These are phyloP conservation scores for Metellina segmentata DNA, from an alignment of 2,888 invertebrate genomes.

Conservation along the genomic window DNA sequence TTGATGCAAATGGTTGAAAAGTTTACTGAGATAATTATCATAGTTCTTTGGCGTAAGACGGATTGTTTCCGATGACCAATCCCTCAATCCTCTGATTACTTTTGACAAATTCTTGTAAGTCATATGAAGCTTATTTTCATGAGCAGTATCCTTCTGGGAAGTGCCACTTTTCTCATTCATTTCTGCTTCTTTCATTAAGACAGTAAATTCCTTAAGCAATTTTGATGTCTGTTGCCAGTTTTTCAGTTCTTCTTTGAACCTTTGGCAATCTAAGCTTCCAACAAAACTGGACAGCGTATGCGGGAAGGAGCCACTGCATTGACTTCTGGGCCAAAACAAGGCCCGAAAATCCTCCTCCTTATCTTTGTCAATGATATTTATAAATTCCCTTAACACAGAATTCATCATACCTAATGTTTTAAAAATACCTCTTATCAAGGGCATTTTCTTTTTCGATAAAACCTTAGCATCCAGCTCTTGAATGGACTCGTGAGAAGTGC, in stretches of 20 bases:
- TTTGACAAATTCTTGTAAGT: slow-evolving; percentile 66
- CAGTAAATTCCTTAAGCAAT: slow-evolving; percentile 41
- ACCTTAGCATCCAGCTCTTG: slow-evolving; percentile 50
- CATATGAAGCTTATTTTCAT: slow-evolving; percentile 67
- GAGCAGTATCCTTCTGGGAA: slow-evolving; percentile 33
- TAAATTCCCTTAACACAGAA: slow-evolving; percentile 53
- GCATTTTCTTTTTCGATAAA: slow-evolving; percentile 53
- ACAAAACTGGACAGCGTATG: slow-evolving; percentile 27
- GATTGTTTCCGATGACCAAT: slow-evolving; percentile 66
- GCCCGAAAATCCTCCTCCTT: not conserved
- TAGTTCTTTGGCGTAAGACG: slow-evolving; percentile 31
- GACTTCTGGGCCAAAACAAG: slow-evolving; percentile 58
- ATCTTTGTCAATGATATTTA: slow-evolving; percentile 28
- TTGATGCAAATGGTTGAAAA: slow-evolving; percentile 77
- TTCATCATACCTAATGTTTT: slow-evolving; percentile 60
- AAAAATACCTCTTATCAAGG: slow-evolving; percentile 60
- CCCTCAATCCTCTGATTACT: slow-evolving; percentile 37
- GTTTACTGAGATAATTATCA: slow-evolving; percentile 75
- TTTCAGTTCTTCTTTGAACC: slow-evolving; percentile 45
- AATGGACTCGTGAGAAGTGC: not conserved
- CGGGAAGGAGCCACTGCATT: slow-evolving; percentile 20
- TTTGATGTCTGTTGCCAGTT: slow-evolving; percentile 38
- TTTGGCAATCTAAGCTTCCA: slow-evolving; percentile 47
- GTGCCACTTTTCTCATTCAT: slow-evolving; percentile 5
- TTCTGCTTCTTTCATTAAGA: slow-evolving; percentile 60